Conservation (phyloP, 2,888 invertebrate genomes). For the Drosophila histrio region DNA sequence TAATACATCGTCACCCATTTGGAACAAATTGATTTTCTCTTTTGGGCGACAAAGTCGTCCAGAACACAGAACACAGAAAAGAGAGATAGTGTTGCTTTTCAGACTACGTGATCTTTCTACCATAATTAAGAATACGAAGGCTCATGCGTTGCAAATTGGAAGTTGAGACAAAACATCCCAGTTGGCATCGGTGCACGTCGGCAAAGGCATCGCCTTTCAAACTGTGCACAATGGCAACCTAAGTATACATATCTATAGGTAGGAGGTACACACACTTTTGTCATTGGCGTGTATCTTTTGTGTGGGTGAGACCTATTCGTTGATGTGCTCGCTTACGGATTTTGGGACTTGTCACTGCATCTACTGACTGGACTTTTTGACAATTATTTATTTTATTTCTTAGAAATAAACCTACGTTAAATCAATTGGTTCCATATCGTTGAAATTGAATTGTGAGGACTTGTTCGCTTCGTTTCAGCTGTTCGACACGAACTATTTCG, state of each 20-base stretch:
- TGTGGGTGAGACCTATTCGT: conserved; percentile 35
- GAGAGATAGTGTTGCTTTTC: conserved; percentile 22
- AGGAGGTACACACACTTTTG: conserved; percentile 38
- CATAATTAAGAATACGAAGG: conserved; percentile 57
- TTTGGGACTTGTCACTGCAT: conserved; percentile 35
- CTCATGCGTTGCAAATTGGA: conserved; percentile 74
- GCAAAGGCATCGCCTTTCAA: conserved; percentile 39
- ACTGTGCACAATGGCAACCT: conserved; percentile 15
- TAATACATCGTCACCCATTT: conserved; percentile 61
- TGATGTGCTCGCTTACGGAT: conserved; percentile 29
- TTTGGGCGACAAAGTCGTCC: conserved; percentile 57
- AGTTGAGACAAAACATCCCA: conserved; percentile 49
- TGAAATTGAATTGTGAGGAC: conserved; percentile 66
- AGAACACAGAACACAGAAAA: conserved; percentile 29
- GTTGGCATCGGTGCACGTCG: conserved; percentile 36
- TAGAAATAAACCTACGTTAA: conserved; percentile 61
- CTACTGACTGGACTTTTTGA: conserved; percentile 49
- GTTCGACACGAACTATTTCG: conserved; percentile 59
- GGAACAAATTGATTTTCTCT: conserved; percentile 79
- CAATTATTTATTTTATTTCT: conserved; percentile 69
- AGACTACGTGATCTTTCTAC: conserved; percentile 52
- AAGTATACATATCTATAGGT: conserved; percentile 3
- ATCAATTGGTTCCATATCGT: conserved; percentile 79
- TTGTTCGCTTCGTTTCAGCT: conserved; percentile 63
- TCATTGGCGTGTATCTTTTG: conserved; percentile 25